Conservation (phyloP, 2,797 vertebrate species). For the Paedocypris micromegethes region DNA sequence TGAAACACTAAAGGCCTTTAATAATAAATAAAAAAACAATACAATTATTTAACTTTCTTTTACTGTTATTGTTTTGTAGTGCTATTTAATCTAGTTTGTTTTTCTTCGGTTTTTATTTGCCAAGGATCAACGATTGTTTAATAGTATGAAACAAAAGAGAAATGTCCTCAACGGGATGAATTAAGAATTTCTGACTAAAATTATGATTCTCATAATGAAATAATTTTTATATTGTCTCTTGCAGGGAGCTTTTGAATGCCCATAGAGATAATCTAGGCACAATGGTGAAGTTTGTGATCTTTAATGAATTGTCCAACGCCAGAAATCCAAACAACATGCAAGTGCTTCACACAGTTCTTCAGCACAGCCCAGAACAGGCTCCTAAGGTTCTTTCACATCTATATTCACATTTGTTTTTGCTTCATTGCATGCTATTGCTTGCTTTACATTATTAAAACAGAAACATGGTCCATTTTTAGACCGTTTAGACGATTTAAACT, state of each 20-base stretch:
- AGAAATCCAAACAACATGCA: slow-evolving; percentile 99
- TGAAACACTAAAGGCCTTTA: neutral
- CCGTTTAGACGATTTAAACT: no score
- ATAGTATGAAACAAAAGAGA: no score
- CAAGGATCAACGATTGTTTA: no score
- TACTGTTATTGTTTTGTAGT: neutral
- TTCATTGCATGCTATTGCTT: no score
- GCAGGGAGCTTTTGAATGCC: slow-evolving; percentile 88
- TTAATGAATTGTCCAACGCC: slow-evolving; percentile 94
- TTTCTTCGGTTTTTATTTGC: no score
- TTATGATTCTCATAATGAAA: no score
- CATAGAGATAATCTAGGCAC: slow-evolving; percentile 93
- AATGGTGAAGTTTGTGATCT: slow-evolving; percentile 95
- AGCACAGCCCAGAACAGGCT: slow-evolving; percentile 91
- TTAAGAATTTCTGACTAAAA: no score
- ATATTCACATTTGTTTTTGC: neutral
- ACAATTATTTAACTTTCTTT: neutral
- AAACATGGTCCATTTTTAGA: no score
- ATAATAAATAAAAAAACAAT: neutral
- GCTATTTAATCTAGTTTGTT: no score
- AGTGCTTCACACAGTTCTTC: slow-evolving; percentile 87
- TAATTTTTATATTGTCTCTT: neutral
- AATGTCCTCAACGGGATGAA: no score
- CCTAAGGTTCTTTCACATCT: slow-evolving; percentile 72
- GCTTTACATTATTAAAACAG: no score